These are phyloP conservation scores for Callocephalon fimbriatum DNA, from an alignment of 2,113 vertebrate species.

Conservation along the genomic window DNA sequence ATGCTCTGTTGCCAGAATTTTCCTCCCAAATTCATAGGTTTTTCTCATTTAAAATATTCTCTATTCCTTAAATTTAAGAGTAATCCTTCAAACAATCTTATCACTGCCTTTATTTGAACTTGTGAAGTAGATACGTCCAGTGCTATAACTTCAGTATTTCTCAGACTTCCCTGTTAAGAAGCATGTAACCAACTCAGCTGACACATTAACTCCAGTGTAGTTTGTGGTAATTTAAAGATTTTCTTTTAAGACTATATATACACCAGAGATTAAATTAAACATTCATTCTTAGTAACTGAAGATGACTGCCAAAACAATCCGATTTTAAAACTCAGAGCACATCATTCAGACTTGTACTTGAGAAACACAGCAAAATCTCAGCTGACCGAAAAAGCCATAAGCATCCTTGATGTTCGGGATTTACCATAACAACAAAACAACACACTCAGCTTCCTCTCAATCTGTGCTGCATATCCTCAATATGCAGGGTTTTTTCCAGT, in stretches of 20 bases:
- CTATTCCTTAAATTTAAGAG: not conserved
- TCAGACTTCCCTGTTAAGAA: not conserved
- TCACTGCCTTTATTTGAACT: not conserved
- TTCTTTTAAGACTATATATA: not conserved
- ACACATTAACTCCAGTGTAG: not conserved
- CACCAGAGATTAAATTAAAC: not conserved
- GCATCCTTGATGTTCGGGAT: not conserved
- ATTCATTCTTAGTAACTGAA: not conserved
- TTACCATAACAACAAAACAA: not conserved
- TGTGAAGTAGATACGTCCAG: not conserved
- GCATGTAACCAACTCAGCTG: not conserved
- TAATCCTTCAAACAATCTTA: not conserved
- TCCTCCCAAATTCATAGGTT: not conserved
- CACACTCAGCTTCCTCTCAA: not conserved
- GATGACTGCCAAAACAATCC: not conserved
- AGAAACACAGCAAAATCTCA: not conserved
- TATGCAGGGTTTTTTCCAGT: accelerated
- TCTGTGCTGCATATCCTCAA: not conserved
- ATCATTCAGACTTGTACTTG: not conserved
- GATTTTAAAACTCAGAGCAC: not conserved
- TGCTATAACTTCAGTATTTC: not conserved
- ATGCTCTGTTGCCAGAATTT: not conserved
- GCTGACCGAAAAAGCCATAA: accelerated
- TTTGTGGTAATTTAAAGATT: not conserved
- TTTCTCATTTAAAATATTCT: not conserved